Evolutionary conservation across 2,113 vertebrate genomes (phyloP).

Genomic region (Podarcis raffonei): DNA sequence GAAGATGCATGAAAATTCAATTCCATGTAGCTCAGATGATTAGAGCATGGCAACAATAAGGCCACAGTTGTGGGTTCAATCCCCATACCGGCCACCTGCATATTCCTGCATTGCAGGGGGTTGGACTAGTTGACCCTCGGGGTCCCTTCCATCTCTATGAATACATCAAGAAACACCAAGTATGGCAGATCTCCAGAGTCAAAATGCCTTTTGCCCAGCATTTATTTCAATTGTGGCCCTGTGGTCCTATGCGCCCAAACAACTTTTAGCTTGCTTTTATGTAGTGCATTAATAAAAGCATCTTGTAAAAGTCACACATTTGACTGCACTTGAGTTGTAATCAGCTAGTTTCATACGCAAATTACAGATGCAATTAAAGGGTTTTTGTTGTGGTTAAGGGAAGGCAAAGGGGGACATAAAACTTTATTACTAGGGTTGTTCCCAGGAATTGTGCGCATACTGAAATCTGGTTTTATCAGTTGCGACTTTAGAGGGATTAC

Average conservation of each 20-base stretch:
- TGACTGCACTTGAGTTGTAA: not conserved
- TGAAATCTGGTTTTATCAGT: slow-evolving; percentile 62
- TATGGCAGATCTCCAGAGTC: too few relatives aligned
- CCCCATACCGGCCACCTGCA: not conserved
- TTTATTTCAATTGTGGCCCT: not conserved
- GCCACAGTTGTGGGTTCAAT: not conserved
- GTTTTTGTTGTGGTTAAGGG: not conserved
- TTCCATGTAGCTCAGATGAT: too few relatives aligned
- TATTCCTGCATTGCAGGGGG: too few relatives aligned
- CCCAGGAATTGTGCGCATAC: not conserved
- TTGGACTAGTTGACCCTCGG: too few relatives aligned
- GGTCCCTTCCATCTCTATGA: not conserved
- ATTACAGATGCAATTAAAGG: not conserved
- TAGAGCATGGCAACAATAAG: too few relatives aligned
- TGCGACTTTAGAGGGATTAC: slow-evolving; percentile 69
- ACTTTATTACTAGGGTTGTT: not conserved
- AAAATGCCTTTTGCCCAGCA: not conserved
- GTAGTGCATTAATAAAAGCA: not conserved
- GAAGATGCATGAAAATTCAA: not conserved
- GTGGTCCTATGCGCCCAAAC: not conserved
- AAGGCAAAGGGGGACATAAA: not conserved
- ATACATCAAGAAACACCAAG: not conserved
- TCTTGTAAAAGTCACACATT: not conserved
- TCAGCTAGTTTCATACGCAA: not conserved
- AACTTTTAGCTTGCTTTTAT: not conserved